Base-by-base conservation (phyloP, 2,797 vertebrate species). In the Dicrostonyx torquatus region DNA sequence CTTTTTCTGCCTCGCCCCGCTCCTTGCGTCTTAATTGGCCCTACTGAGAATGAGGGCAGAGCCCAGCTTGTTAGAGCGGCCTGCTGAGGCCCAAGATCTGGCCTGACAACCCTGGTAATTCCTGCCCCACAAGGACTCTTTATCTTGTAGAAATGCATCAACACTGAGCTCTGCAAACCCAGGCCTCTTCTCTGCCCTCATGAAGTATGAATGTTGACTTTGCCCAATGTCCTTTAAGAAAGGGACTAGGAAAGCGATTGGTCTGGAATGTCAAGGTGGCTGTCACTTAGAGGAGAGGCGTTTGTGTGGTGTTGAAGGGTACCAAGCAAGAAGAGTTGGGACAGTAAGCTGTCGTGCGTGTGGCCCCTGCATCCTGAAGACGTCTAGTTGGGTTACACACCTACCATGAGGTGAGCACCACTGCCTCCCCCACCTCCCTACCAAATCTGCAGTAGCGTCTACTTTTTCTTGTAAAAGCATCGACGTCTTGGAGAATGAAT, bases 401-500 rank as follows among this genome's bases (percentile, higher is more conserved):
- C 34, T 72, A 55, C 70, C 0, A 5, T 5, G 66, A 86, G 9
- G 9, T 76, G 48, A 34, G 43, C 29, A 7, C 45, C 29, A 20
- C n/a, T 7, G 0, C 40, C 22, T 18, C n/a, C 43, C 13, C 55
- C n/a, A 5, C 64, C 85, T 26, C 72, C 31, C 68, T 55, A 45
- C 40, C 55, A 86, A n/a, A 37, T 13, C 86, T 85, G 87, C 18
- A 78, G 68, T 17, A 48, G 77, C 68, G 73, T 20, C 80, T 75
- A 83, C 18, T 80, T 78, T 84, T 75, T 40, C 40, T 53, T 37
- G 78, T 53, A 78, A 94, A 96, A 58, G 66, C 87, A 58, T 26
- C 64, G 34, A 34, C 5, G 5, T 70, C 45, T 94, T 95, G 22
- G 11, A 70, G 22, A 79, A 89, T 93, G 86, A 94, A 93, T 95